Evolutionary conservation across 2,888 invertebrate genomes (phyloP), one percentile per base, ranked within the genome.

Genomic region (Neoascia interrupta): DNA sequence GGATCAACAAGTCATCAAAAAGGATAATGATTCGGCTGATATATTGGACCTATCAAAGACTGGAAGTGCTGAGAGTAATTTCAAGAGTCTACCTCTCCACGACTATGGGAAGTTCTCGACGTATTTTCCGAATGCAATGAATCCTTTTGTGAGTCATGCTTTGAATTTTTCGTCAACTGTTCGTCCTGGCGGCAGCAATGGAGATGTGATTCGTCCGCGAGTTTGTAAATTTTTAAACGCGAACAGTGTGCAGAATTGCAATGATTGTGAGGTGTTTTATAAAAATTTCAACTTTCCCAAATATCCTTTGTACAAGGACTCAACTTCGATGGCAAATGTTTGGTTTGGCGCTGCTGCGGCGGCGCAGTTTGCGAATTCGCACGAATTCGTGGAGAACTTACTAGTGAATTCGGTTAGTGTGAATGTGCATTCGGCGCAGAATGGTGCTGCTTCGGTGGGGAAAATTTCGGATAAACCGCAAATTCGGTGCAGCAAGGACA

Each of bases 11-110:
- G 68, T 81, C n/a, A 31, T 8, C 18, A 72, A 53, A 45, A 56
- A 41, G 45, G 47, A 61, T 56, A 61, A 39, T 4, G 64, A 70
- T 5, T 72, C 80, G 43, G 75, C 66, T 1, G 83, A 83, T n/a
- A 87, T 86, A 19, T 81, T 87, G 61, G 87, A 88, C 82, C 83
- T 88, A 26, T 88, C 87, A 0, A 88, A 88, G 72, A 83, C 45
- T 64, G 66, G 73, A 66, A 72, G 53, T 45, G 66, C 66, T 53
- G 66, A 54, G 47, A 8, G 43, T 3, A 61, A 36, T 23, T 72
- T 66, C 8, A 8, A 3, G 10, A 8, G n/a, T 31, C 31, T n/a
- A 6, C 31, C 31, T 3, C 41, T 53, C 2, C 43, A 43, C 5
- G 56, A 31, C 34, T 68, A 60, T 11, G 73, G 64, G 0, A 73